Conservation (phyloP, 30 jellyfish, hydroid and myxozoan species). For the Pseudorhiza aurosa region DNA sequence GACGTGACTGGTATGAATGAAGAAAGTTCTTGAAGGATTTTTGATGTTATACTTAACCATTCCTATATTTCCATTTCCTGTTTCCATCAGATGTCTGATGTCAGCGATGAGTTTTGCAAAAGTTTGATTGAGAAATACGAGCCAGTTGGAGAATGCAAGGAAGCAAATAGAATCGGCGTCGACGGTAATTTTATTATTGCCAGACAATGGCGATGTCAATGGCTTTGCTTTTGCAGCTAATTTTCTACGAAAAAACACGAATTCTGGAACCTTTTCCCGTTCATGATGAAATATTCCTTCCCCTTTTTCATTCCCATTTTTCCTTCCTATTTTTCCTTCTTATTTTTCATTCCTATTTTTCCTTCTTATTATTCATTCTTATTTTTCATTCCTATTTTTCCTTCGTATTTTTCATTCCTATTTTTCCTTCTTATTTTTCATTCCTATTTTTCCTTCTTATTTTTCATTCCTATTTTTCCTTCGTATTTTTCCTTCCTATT, state of each 20-base stretch:
- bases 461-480: not conserved
- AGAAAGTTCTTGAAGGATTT: too few species aligned
- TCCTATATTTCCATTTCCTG: too few species aligned
- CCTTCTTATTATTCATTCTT: not conserved
- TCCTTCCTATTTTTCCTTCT: not conserved
- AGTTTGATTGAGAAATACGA: slow-evolving; percentile 51
- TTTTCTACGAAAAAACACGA: not conserved
- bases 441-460: too few species aligned
- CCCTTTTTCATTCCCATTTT: not conserved
- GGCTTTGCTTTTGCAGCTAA: too few species aligned
- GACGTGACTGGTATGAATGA: too few species aligned
- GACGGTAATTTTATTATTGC: slow-evolving; percentile 41
- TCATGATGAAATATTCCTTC: too few species aligned
- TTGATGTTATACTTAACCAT: too few species aligned
- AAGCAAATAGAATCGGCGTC: slow-evolving; percentile 11
- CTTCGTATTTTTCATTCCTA: too few species aligned
- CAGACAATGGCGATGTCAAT: not conserved
- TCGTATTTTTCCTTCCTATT: not conserved
- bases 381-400: too few species aligned
- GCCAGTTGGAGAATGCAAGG: slow-evolving; percentile 50
- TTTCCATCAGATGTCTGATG: slow-evolving; percentile 33
- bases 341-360: not conserved
- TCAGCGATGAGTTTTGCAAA: slow-evolving; percentile 15
- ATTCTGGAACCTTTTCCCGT: not conserved
- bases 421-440: slow-evolving; percentile 2